phyloP scores from a whole-genome alignment of 2,888 invertebrate genomes.

The Malthinus seriepunctatus region DNA sequence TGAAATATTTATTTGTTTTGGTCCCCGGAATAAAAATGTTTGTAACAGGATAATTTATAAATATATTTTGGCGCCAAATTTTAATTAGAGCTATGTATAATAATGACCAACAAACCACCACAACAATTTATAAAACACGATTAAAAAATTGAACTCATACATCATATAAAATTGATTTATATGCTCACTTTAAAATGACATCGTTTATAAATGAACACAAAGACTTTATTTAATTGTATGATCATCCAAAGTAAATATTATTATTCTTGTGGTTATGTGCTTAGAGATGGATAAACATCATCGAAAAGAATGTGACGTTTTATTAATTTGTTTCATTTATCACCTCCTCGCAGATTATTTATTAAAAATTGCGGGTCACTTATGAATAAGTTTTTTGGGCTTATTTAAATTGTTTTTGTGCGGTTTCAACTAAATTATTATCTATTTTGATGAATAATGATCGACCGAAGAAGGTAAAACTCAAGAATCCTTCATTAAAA shows the following conservation, averaged over 20 bases:
- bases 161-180: constrained; percentile 6
- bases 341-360: background rate
- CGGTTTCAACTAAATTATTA: too few relatives aligned
- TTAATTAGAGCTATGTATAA: background rate
- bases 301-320: constrained; percentile 4
- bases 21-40: too few relatives aligned
- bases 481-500: too few relatives aligned
- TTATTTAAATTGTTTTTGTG: too few relatives aligned
- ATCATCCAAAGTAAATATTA: constrained; percentile 1
- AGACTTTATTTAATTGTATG: constrained; percentile 6
- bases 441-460: too few relatives aligned
- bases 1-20: too few relatives aligned
- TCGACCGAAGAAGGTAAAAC: too few relatives aligned
- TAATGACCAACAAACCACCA: background rate
- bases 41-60: too few relatives aligned
- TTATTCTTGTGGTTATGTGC: background rate
- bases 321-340: constrained; percentile 6
- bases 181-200: constrained; percentile 5
- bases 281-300: background rate
- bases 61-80: too few relatives aligned
- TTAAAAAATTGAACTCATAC: background rate
- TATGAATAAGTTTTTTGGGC: background rate
- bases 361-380: background rate
- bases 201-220: constrained; percentile 3
- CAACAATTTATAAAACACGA: constrained; percentile 4